Conservation (phyloP, 2,888 invertebrate genomes). For the Sarcophaga rosellei region DNA sequence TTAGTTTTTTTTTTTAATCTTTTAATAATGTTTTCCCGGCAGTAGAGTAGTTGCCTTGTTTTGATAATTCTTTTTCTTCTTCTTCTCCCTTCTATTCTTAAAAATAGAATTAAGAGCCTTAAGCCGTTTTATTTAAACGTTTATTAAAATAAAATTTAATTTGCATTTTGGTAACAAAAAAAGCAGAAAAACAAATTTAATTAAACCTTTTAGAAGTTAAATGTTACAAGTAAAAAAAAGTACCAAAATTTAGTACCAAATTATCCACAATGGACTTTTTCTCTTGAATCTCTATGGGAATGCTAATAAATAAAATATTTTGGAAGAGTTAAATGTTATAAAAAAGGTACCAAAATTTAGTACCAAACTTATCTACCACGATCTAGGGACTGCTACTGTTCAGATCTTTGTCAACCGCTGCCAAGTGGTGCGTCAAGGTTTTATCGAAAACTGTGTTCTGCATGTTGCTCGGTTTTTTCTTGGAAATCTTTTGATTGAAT, state of each 20-base stretch:
- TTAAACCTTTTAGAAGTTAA: slow-evolving; percentile 6
- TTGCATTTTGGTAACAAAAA: slow-evolving; percentile 23
- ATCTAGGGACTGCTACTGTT: too few species aligned
- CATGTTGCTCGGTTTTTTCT: too few species aligned
- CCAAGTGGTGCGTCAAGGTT: too few species aligned
- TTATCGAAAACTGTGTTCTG: too few species aligned
- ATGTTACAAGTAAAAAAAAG: background rate
- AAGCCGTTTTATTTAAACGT: slow-evolving; percentile 17
- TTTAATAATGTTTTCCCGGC: background rate
- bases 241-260: background rate
- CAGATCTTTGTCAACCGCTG: too few species aligned
- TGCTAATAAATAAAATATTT: background rate
- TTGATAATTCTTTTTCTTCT: background rate
- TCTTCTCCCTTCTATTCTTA: slow-evolving; percentile 36
- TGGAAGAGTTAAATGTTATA: background rate
- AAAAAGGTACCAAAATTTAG: too few species aligned
- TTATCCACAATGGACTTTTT: too few species aligned
- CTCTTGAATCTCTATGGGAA: too few species aligned
- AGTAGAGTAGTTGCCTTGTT: background rate
- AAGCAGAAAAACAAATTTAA: background rate
- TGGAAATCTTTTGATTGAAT: too few species aligned
- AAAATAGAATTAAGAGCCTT: slow-evolving; percentile 58
- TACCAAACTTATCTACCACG: too few species aligned
- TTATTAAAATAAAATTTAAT: slow-evolving; percentile 49
- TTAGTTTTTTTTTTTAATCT: slow-evolving; percentile 44